Evolutionary conservation across 2,888 invertebrate genomes (phyloP).

Genomic region (Dicranocentrus wangi): DNA sequence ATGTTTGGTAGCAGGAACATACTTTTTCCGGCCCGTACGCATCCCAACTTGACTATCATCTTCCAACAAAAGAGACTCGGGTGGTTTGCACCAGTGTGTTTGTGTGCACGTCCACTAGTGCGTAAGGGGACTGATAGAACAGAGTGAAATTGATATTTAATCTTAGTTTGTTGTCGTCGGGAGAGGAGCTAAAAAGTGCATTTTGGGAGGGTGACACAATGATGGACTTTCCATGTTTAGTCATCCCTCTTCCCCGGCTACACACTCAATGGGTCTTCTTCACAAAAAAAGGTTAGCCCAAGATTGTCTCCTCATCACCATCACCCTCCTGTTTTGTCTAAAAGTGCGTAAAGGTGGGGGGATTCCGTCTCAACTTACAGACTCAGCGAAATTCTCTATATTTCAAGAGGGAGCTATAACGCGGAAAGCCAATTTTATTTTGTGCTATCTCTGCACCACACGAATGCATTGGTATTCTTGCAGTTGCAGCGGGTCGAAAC

Average conservation of each 20-base stretch:
- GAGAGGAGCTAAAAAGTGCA: constrained; percentile 47
- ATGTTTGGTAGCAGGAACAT: constrained; percentile 9
- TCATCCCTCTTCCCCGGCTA: constrained; percentile 27
- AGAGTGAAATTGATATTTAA: constrained; percentile 63
- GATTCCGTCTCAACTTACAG: background rate
- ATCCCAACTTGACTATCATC: constrained; percentile 13
- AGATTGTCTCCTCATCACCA: constrained; percentile 17
- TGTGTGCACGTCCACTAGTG: constrained; percentile 50
- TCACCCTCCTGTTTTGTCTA: constrained; percentile 3
- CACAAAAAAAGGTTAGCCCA: background rate
- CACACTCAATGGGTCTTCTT: background rate
- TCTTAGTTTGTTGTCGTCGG: constrained; percentile 50
- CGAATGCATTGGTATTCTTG: constrained; percentile 43
- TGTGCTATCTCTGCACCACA: constrained; percentile 50
- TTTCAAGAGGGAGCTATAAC: constrained; percentile 21
- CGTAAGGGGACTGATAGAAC: constrained; percentile 52
- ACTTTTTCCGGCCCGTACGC: constrained; percentile 37
- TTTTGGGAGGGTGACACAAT: constrained; percentile 52
- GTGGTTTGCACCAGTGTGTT: background rate
- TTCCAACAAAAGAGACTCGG: constrained; percentile 8
- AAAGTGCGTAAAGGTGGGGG: constrained; percentile 16
- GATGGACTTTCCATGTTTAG: constrained; percentile 63
- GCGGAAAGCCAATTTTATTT: constrained; percentile 53
- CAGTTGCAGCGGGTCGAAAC: background rate
- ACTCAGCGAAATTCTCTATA: constrained; percentile 39